Conservation (phyloP, 2,888 invertebrate species). For the Hydrotaea cyrtoneurina region DNA sequence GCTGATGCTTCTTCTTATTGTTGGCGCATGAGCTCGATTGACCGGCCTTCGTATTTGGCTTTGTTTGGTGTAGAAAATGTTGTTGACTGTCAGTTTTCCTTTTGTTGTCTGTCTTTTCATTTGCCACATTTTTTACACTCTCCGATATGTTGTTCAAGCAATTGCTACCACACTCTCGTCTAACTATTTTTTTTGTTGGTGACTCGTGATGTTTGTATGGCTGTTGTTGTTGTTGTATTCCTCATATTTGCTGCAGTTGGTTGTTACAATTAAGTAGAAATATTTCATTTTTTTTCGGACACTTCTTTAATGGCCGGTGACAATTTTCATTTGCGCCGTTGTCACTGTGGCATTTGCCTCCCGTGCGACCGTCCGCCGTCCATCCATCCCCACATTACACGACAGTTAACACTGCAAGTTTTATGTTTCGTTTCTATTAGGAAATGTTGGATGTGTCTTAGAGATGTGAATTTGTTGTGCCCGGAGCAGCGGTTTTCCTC, state of each 20-base stretch:
- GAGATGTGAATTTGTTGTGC: slow-evolving; percentile 26
- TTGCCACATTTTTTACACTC: slow-evolving; percentile 32
- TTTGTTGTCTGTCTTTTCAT: slow-evolving; percentile 45
- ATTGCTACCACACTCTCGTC: slow-evolving; percentile 40
- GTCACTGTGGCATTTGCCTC: slow-evolving; percentile 1
- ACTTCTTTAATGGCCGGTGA: slow-evolving; percentile 64
- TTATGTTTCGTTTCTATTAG: not conserved
- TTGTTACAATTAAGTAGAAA: slow-evolving; percentile 66
- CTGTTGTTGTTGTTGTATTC: not conserved
- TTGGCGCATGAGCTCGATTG: slow-evolving; percentile 6
- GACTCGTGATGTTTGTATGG: not conserved
- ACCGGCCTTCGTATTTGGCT: slow-evolving; percentile 23
- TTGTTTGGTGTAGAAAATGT: slow-evolving; percentile 52
- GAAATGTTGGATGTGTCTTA: not conserved
- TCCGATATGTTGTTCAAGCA: slow-evolving; percentile 45
- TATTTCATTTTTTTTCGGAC: slow-evolving; percentile 66
- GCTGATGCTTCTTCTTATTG: slow-evolving; percentile 22
- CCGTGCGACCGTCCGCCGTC: no score
- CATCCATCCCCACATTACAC: slow-evolving; percentile 11
- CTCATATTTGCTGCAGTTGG: slow-evolving; percentile 36
- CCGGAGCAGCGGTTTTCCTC: no score
- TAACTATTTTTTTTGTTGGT: not conserved
- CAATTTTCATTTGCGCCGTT: slow-evolving; percentile 60
- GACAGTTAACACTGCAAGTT: slow-evolving; percentile 15
- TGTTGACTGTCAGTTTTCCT: slow-evolving; percentile 57